Percentiles rank a stretch among this genome's conserved stretches.
Conservation (phyloP, 2,888 invertebrate species). For the Chromoteleia sp. region DNA sequence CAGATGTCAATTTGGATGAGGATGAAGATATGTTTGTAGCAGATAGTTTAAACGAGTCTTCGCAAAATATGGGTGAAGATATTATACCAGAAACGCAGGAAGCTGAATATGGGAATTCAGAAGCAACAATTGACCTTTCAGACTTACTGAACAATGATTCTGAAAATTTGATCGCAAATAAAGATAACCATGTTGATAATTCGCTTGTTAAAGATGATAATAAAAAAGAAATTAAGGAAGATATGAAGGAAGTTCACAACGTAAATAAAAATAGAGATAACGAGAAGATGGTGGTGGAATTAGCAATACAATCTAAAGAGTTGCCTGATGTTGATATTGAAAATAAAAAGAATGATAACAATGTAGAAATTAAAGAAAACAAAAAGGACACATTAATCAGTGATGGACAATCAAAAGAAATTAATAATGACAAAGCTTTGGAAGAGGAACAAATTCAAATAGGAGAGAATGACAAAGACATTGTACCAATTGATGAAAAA, state of each 20-base stretch:
- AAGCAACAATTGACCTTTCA: neutral
- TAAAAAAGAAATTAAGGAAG: neutral
- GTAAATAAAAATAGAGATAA: neutral
- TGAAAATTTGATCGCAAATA: neutral
- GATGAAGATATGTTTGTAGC: constrained; percentile 52
- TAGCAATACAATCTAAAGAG: neutral
- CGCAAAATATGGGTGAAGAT: constrained; percentile 1
- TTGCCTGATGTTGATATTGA: neutral
- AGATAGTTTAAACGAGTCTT: constrained; percentile 15
- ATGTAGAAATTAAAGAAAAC: neutral
- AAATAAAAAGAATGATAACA: neutral
- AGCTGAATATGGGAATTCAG: constrained; percentile 8
- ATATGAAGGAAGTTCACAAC: neutral
- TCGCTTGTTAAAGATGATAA: neutral
- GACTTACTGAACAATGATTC: constrained; percentile 4
- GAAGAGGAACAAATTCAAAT: neutral
- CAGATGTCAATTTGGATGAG: constrained; percentile 5
- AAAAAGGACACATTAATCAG: neutral
- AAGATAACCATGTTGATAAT: neutral
- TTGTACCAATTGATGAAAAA: neutral
- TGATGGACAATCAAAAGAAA: constrained; percentile 2
- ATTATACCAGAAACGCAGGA: constrained; percentile 63
- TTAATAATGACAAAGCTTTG: neutral
- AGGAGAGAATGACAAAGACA: neutral
- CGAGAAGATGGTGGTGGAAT: too few species aligned